Base-by-base conservation (phyloP, 2,113 vertebrate genomes). In the Okapia johnstoni region DNA sequence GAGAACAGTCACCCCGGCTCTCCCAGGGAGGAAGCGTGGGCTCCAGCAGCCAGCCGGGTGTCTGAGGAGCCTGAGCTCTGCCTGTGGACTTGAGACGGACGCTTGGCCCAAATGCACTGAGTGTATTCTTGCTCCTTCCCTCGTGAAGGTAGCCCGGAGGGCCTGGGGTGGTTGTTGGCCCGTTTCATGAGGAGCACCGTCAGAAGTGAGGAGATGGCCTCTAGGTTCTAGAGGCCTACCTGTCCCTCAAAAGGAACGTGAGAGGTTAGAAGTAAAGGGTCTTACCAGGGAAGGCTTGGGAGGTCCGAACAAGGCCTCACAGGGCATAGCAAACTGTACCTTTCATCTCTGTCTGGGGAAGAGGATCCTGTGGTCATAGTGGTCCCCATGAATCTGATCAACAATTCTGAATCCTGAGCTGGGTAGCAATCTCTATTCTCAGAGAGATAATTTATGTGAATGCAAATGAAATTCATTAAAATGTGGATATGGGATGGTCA, bases 151-250 rank as follows among this genome's bases (percentile, higher is more conserved):
- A 26, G 25, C 63, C 48, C 0, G 0, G 48, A 8, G 17, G 0
- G 28, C 17, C 28, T 43, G 63, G 70, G n/a, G 14, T 8, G 28
- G 36, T 11, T 9, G 0, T 25, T 6, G 23, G 50, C 12, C 52
- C 1, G 0, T 16, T 4, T 43, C 17, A 6, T 1, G 7, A 36
- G 48, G 0, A 2, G 33, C 7, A n/a, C 66, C 23, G 0, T 70
- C 57, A 2, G 36, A 61, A 55, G 58, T 1, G 17, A n/a, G 16
- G 46, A 26, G 33, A 7, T 3, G 40, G n/a, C 30, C 73, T 26
- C 1, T 9, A 17, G 50, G 50, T 46, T 33, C 55, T 80, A 8
- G 0, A 13, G 77, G 17, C 17, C 63, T 4, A 6, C 11, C 33
- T 28, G 55, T 16, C 30, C 57, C 1, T 70, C 36, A 3, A 25